phyloP scores from a whole-genome alignment of 1,140 invertebrate genomes.

The Ceratitis capitata region DNA sequence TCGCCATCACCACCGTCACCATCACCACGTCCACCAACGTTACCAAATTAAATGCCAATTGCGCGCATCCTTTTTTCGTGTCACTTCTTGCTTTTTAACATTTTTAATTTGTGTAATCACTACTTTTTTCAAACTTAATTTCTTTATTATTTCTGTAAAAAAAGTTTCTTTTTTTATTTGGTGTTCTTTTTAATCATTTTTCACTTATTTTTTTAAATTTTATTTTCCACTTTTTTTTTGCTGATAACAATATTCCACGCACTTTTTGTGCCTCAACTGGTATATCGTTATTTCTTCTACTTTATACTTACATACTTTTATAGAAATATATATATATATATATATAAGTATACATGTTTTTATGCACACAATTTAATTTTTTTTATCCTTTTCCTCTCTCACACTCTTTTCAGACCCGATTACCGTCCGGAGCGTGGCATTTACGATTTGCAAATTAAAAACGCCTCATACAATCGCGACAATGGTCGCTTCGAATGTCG shows the following conservation, averaged over 20 bases:
- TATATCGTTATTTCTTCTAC: neutral
- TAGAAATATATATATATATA: neutral
- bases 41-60: neutral
- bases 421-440: constrained; percentile 80
- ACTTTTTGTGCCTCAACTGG: neutral
- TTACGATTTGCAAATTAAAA: constrained; percentile 87
- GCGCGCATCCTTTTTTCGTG: neutral
- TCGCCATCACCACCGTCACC: neutral
- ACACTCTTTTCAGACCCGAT: constrained; percentile 72
- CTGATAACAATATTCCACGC: neutral
- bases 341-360: neutral
- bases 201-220: neutral
- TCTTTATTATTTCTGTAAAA: neutral
- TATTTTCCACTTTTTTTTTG: neutral
- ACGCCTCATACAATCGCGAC: constrained; percentile 87
- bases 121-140: constrained; percentile 2
- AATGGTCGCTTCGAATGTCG: constrained; percentile 92
- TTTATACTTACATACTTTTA: neutral
- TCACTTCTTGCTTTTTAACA: neutral
- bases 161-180: no score
- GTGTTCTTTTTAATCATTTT: no score
- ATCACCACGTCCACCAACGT: neutral
- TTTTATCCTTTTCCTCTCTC: constrained; percentile 26
- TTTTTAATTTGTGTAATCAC: constrained; percentile 16
- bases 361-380: neutral